These are phyloP conservation scores for Actinostola sp. DNA, from an alignment of 92 coral and sea anemone species.

Conservation along the genomic window DNA sequence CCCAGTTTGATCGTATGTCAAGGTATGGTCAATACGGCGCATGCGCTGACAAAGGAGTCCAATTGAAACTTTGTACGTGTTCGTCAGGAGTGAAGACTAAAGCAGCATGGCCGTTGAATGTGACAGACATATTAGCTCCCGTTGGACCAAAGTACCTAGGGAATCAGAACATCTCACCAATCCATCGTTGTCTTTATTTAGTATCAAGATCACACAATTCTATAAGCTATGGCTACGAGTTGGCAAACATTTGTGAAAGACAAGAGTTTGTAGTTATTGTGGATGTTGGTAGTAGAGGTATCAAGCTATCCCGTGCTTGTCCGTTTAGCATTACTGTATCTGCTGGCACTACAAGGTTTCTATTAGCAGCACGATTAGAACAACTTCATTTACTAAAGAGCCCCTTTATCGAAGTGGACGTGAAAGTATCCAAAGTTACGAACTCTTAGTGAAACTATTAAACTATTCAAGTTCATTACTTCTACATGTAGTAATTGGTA, in stretches of 20 bases:
- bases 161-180: neutral
- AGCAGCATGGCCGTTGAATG: neutral
- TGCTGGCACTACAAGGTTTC: constrained; percentile 42
- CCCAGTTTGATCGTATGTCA: constrained; percentile 61
- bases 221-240: constrained; percentile 48
- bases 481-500: too few species aligned
- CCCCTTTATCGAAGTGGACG: neutral
- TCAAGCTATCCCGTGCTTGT: constrained; percentile 44
- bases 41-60: constrained; percentile 22
- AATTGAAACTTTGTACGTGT: constrained; percentile 38
- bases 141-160: neutral
- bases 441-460: too few species aligned
- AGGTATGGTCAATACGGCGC: constrained; percentile 52
- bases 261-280: constrained; percentile 13
- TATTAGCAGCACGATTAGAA: constrained; percentile 49
- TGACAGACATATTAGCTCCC: constrained; percentile 1
- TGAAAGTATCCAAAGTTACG: too few species aligned
- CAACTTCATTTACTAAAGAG: neutral
- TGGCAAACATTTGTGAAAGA: constrained; percentile 44
- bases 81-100: constrained; percentile 1
- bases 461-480: too few species aligned
- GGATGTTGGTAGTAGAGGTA: constrained; percentile 15
- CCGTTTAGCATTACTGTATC: constrained; percentile 34
- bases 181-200: constrained; percentile 40
- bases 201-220: constrained; percentile 45